Evolutionary conservation across 1,140 invertebrate species (phyloP).

Genomic region (Bicyclus anynana): DNA sequence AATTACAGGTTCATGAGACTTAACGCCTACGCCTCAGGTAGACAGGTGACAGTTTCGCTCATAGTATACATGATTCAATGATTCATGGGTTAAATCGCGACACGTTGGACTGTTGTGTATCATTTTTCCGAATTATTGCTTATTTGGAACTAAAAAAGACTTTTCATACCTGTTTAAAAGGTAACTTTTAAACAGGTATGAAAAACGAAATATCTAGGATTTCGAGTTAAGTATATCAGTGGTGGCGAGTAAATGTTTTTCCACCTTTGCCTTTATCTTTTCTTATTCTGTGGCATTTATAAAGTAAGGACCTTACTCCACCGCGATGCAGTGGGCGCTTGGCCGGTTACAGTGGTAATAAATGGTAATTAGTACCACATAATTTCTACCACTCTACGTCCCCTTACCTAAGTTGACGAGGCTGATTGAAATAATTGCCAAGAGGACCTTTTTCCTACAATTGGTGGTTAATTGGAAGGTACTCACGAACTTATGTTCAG

Average conservation of each 20-base stretch:
- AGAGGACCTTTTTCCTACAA: not conserved
- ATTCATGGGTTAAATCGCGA: too few relatives aligned
- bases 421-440: constrained; percentile 1
- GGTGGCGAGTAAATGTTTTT: constrained; percentile 52
- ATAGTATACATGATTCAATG: too few relatives aligned
- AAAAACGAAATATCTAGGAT: not conserved
- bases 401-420: not conserved
- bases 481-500: not conserved
- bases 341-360: constrained; percentile 28
- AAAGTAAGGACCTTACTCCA: constrained; percentile 34
- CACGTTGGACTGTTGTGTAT: too few relatives aligned
- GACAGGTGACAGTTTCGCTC: too few relatives aligned
- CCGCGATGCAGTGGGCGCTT: constrained; percentile 24
- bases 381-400: not conserved
- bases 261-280: constrained; percentile 54
- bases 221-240: not conserved
- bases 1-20: too few relatives aligned
- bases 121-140: too few relatives aligned
- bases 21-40: too few relatives aligned
- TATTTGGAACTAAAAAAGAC: too few relatives aligned
- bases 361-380: constrained; percentile 32
- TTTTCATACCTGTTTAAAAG: not conserved
- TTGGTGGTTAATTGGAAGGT: not conserved
- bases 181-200: too few relatives aligned
- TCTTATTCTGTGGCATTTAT: constrained; percentile 43